phyloP scores from a whole-genome alignment of 2,888 invertebrate genomes.

The Aleiodes testaceus region DNA sequence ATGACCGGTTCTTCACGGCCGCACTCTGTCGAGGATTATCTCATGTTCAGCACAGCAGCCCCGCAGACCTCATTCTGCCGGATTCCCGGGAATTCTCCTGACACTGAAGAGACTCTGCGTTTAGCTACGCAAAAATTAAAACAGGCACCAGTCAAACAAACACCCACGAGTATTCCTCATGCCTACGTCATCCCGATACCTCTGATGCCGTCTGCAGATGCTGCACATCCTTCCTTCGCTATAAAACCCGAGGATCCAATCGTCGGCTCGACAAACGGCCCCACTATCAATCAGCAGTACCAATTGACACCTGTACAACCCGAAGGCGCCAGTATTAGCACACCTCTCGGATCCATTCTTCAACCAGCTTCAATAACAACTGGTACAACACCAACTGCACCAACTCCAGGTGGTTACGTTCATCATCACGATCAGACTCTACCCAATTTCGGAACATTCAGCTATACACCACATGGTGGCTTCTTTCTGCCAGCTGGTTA shows the following conservation, averaged over 20 bases:
- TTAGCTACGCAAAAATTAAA: conserved; percentile 69
- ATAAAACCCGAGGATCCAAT: conserved; percentile 40
- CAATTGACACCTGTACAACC: conserved; percentile 60
- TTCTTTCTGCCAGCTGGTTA: conserved; percentile 70
- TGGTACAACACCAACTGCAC: conserved; percentile 48
- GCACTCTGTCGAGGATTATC: conserved; percentile 67
- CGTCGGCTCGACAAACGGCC: conserved; percentile 53
- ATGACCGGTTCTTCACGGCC: conserved; percentile 67
- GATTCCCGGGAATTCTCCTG: conserved; percentile 65
- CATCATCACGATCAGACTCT: conserved; percentile 64
- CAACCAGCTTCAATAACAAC: conserved; percentile 57
- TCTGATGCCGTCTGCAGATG: conserved; percentile 67
- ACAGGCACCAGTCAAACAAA: conserved; percentile 57
- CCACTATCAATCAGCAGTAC: conserved; percentile 59
- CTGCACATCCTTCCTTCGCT: conserved; percentile 31
- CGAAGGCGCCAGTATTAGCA: conserved; percentile 41
- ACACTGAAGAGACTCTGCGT: conserved; percentile 70
- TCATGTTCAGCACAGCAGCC: conserved; percentile 69
- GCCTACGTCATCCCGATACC: conserved; percentile 71
- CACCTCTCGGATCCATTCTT: conserved; percentile 54
- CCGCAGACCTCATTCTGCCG: conserved; percentile 67
- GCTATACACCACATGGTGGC: conserved; percentile 67
- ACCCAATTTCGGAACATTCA: conserved; percentile 66
- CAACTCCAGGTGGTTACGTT: conserved; percentile 52
- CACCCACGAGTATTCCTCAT: conserved; percentile 63